Conservation (phyloP, 2,113 vertebrate genomes). For the Heterotilapia buettikoferi region DNA sequence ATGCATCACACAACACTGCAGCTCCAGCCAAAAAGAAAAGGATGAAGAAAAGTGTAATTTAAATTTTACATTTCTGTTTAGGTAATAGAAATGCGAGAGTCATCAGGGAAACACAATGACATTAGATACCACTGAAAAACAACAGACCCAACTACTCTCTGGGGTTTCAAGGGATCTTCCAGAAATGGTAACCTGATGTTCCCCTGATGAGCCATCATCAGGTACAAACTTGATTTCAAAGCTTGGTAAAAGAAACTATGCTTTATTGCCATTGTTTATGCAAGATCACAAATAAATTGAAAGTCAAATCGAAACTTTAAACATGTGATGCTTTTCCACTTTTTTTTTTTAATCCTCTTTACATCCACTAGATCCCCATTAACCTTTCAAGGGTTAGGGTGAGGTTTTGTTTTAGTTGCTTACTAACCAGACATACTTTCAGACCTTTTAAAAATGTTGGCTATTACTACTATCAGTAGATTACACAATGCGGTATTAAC, state of each 20-base stretch:
- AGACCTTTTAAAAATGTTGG: background rate
- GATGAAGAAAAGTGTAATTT: background rate
- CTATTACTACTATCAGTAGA: background rate
- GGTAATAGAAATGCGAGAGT: fast-evolving
- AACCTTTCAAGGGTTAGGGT: background rate
- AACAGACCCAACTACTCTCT: background rate
- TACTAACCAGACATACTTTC: background rate
- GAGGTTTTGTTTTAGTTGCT: background rate
- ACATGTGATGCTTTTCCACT: fast-evolving
- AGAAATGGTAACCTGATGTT: background rate
- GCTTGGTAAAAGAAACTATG: background rate
- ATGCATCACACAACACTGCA: background rate
- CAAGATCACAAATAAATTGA: background rate
- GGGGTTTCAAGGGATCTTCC: fast-evolving
- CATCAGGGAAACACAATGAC: background rate
- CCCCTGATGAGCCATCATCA: background rate
- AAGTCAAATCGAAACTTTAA: fast-evolving
- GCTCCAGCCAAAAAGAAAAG: fast-evolving
- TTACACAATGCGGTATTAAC: background rate
- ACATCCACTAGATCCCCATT: background rate
- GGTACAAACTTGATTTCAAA: background rate
- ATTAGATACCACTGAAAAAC: background rate
- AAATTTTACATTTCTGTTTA: background rate
- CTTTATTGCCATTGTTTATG: background rate
- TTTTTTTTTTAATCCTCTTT: background rate